Conservation (phyloP, 2,888 invertebrate genomes). For the Platynereis dumerilii region DNA sequence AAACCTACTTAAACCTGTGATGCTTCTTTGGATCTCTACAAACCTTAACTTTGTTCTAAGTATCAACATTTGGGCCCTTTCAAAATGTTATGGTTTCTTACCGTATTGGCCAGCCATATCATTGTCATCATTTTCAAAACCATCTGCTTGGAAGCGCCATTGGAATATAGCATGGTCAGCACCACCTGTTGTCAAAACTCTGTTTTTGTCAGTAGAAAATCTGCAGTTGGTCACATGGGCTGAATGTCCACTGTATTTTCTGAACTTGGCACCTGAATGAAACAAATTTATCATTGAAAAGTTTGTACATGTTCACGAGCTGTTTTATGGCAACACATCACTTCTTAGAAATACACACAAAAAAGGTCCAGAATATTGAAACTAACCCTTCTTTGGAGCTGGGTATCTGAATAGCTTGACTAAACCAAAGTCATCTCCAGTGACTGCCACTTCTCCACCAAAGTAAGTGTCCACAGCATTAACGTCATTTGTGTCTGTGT, state of each 20-base stretch:
- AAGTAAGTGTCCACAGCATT: slow-evolving; percentile 61
- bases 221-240: slow-evolving; percentile 65
- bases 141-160: slow-evolving; percentile 60
- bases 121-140: slow-evolving; percentile 39
- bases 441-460: slow-evolving; percentile 53
- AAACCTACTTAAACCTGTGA: no score
- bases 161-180: slow-evolving; percentile 65
- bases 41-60: no score
- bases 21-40: no score
- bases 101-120: slow-evolving; percentile 35
- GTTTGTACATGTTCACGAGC: not conserved
- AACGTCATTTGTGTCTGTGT: slow-evolving; percentile 63
- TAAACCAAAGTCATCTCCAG: slow-evolving; percentile 63
- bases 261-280: slow-evolving; percentile 61
- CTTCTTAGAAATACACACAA: no score
- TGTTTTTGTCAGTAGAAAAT: slow-evolving; percentile 60
- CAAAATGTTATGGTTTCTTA: no score
- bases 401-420: slow-evolving; percentile 63
- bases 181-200: slow-evolving; percentile 63
- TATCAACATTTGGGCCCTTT: no score
- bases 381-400: slow-evolving; percentile 59
- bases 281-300: slow-evolving; percentile 15
- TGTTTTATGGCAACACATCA: no score
- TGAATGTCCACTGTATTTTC: slow-evolving; percentile 64
- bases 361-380: no score